Evolutionary conservation across 1,140 invertebrate genomes (phyloP).

Genomic region (Harpegnathos saltator): DNA sequence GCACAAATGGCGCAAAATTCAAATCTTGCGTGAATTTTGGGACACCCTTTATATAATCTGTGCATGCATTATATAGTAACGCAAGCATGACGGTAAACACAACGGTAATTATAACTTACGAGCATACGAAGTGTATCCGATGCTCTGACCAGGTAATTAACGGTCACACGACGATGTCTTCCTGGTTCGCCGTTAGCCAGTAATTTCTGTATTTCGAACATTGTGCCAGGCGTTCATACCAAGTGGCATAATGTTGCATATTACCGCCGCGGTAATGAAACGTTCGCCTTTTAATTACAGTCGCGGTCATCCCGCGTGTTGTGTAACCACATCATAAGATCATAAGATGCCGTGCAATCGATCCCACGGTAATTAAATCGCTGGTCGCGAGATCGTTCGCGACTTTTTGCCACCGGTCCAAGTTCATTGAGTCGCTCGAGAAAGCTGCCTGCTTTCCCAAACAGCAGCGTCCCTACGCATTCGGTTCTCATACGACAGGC

Average conservation of each 20-base stretch:
- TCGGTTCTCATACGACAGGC: not conserved
- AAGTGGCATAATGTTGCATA: not conserved
- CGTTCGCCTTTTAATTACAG: constrained; percentile 39
- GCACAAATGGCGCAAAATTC: too few relatives aligned
- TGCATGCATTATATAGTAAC: not conserved
- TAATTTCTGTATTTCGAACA: constrained; percentile 20
- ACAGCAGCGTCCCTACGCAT: not conserved
- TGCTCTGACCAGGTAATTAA: constrained; percentile 26
- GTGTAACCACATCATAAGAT: constrained; percentile 16
- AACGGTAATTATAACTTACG: constrained; percentile 20
- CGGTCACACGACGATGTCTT: constrained; percentile 13
- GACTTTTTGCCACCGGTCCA: not conserved
- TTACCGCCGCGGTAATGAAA: not conserved
- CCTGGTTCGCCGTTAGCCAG: not conserved
- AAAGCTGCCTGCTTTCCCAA: not conserved
- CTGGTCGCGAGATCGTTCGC: not conserved
- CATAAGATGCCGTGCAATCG: not conserved
- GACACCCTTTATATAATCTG: too few relatives aligned
- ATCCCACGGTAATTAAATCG: not conserved
- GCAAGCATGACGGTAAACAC: constrained; percentile 39
- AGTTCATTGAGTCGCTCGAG: not conserved
- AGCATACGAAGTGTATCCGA: not conserved
- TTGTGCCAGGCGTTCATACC: not conserved
- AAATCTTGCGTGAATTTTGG: too few relatives aligned
- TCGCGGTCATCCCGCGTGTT: not conserved